phyloP scores from a whole-genome alignment of 2,113 vertebrate species.

The Sapajus apella region DNA sequence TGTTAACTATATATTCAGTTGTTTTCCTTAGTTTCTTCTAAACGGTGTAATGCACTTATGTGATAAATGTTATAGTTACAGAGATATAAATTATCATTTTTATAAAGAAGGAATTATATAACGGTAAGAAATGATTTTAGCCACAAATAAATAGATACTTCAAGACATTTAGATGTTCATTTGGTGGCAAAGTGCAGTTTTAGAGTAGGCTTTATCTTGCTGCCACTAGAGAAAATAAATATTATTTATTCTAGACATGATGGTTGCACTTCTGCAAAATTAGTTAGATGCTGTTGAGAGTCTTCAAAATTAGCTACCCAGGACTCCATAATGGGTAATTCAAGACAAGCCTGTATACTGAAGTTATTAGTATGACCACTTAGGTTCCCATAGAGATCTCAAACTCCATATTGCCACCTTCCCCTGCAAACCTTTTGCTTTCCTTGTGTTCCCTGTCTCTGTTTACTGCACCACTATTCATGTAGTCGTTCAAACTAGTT shows the following conservation, averaged over 20 bases:
- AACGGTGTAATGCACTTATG: neutral
- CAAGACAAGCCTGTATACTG: neutral
- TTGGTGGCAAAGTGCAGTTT: neutral
- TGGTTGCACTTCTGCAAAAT: conserved; percentile 22
- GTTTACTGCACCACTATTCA: neutral
- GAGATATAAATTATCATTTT: neutral
- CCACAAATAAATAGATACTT: neutral
- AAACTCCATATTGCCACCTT: neutral
- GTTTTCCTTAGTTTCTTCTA: neutral
- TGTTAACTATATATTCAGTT: neutral
- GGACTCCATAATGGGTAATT: neutral
- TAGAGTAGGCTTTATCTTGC: neutral
- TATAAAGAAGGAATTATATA: neutral
- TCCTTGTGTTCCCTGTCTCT: neutral
- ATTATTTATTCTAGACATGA: conserved; percentile 39
- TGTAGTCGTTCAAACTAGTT: neutral
- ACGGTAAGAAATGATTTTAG: neutral
- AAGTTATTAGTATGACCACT: neutral
- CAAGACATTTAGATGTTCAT: neutral
- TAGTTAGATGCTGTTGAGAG: conserved; percentile 18
- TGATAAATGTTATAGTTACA: neutral
- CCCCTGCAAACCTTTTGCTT: neutral
- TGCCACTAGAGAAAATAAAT: neutral
- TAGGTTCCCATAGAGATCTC: neutral
- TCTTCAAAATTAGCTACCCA: neutral